Conservation (phyloP, 1,140 invertebrate genomes). For the Drosophila orena region DNA sequence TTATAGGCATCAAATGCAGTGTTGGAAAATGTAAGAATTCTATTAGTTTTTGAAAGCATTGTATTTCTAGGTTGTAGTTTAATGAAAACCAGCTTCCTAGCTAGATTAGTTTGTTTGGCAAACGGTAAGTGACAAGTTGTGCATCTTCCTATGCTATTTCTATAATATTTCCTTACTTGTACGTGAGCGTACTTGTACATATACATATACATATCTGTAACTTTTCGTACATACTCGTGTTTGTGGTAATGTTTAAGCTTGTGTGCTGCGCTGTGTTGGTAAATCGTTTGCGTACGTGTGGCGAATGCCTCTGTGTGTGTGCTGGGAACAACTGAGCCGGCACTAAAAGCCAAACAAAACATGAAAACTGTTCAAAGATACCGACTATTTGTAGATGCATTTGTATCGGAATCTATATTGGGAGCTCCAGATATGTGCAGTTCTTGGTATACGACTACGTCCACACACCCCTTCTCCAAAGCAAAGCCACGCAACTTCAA, state of each 20-base stretch:
- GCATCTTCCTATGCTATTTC: no score
- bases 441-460: constrained; percentile 1
- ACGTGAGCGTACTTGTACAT: no score
- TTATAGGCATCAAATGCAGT: no score
- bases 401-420: constrained; percentile 16
- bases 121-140: no score
- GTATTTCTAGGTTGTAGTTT: no score
- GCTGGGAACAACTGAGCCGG: constrained; percentile 59
- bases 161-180: no score
- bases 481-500: no score
- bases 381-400: constrained; percentile 29
- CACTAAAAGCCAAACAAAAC: constrained; percentile 79
- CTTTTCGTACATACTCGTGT: background rate
- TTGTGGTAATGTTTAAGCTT: constrained; percentile 26
- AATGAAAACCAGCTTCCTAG: no score
- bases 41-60: no score
- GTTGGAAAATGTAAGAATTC: no score
- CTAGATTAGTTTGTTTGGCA: no score
- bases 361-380: constrained; percentile 70
- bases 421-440: constrained; percentile 11
- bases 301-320: background rate
- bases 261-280: constrained; percentile 16
- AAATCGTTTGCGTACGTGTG: constrained; percentile 20
- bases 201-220: no score
- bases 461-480: background rate